phyloP scores from a whole-genome alignment of 1,140 invertebrate genomes.

The Sogatella furcifera region DNA sequence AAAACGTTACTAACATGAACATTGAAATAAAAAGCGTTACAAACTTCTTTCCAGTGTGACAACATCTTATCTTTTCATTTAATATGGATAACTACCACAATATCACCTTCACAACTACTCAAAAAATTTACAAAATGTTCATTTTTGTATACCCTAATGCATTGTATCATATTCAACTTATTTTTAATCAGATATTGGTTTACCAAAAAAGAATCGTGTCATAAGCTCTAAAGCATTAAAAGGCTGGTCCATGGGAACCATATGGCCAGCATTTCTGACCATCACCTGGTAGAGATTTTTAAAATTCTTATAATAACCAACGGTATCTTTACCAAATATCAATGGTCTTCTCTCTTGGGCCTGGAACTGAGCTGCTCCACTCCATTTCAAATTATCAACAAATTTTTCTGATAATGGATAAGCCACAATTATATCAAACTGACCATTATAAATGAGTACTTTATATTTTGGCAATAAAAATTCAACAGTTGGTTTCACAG shows the following conservation, averaged over 20 bases:
- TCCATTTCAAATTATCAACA: conserved; percentile 38
- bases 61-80: too few relatives aligned
- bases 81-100: too few relatives aligned
- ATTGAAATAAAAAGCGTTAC: too few relatives aligned
- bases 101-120: too few relatives aligned
- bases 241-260: conserved; percentile 71
- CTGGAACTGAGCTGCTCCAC: conserved; percentile 28
- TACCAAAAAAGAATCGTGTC: conserved; percentile 55
- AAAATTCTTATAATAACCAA: conserved; percentile 24
- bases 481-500: conserved; percentile 60
- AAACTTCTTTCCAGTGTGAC: too few relatives aligned
- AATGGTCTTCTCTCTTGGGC: conserved; percentile 23
- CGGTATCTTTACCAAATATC: neutral
- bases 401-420: conserved; percentile 66
- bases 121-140: too few relatives aligned
- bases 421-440: conserved; percentile 73
- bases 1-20: too few relatives aligned
- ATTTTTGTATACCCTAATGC: too few relatives aligned
- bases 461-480: conserved; percentile 50
- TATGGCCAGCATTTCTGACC: conserved; percentile 69
- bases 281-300: conserved; percentile 64
- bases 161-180: conserved; percentile 44
- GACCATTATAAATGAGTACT: conserved; percentile 59
- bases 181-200: conserved; percentile 31
- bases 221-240: conserved; percentile 65